These are phyloP conservation scores for Actinopyga echinites DNA, from an alignment of 53 echinoderm and acorn worm genomes.

Conservation along the genomic window DNA sequence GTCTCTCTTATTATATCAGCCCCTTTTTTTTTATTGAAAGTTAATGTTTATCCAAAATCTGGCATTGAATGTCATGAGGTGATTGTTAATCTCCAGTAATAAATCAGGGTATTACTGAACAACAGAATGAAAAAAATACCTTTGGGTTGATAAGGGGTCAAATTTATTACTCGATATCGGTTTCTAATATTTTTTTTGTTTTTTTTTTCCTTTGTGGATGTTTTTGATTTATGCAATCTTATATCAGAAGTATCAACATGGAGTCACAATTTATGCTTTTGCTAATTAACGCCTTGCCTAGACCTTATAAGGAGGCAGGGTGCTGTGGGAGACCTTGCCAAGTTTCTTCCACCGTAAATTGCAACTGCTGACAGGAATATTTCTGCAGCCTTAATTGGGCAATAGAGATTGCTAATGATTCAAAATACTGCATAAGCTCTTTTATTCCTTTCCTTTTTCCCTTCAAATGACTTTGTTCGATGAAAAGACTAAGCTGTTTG, in stretches of 20 bases:
- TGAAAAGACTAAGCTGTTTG: conserved; percentile 32
- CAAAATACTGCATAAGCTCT: conserved; percentile 6
- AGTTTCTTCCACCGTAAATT: conserved; percentile 17
- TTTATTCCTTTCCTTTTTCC: not conserved
- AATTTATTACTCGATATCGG: not conserved
- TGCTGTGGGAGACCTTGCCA: not conserved
- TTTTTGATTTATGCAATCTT: conserved; percentile 4
- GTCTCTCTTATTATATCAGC: too few species aligned
- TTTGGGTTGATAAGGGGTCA: too few species aligned
- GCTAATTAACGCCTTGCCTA: conserved; percentile 18
- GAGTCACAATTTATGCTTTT: conserved; percentile 23
- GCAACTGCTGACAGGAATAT: conserved; percentile 15
- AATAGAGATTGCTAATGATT: conserved; percentile 28
- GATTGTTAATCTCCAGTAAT: too few species aligned
- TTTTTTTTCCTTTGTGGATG: not conserved
- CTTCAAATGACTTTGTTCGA: conserved; percentile 13
- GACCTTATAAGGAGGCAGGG: conserved; percentile 27
- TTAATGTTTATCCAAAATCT: too few species aligned
- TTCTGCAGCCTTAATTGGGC: conserved; percentile 39
- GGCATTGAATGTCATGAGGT: too few species aligned
- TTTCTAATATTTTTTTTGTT: not conserved
- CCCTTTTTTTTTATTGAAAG: too few species aligned
- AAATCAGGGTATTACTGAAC: too few species aligned
- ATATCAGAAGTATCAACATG: conserved; percentile 18
- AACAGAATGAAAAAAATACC: too few species aligned